These are phyloP conservation scores for Pomacea maculata DNA, from an alignment of 1,140 invertebrate genomes.

Conservation along the genomic window DNA sequence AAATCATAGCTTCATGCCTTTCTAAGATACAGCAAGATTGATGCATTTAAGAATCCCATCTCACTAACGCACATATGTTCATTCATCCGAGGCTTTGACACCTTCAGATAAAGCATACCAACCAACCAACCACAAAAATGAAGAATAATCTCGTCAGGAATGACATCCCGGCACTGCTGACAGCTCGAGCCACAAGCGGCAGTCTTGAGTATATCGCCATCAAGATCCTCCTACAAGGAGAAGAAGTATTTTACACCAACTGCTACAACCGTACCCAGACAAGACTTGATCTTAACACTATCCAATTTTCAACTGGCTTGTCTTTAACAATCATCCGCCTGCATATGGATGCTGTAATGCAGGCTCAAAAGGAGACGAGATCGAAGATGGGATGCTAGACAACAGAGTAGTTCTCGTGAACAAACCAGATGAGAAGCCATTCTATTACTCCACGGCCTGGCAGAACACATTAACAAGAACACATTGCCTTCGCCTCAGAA, in stretches of 20 bases:
- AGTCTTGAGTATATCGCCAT: background rate
- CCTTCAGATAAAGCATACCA: background rate
- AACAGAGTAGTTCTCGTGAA: too few species aligned
- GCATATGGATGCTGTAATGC: background rate
- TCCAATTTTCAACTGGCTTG: background rate
- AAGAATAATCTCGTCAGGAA: background rate
- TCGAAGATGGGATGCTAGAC: too few species aligned
- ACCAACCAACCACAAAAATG: background rate
- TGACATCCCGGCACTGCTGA: too few species aligned
- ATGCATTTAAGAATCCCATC: background rate
- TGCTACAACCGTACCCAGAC: background rate
- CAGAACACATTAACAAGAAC: too few species aligned
- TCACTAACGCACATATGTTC: background rate
- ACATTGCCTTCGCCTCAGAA: too few species aligned
- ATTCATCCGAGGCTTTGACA: slow-evolving; percentile 1
- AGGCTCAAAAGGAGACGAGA: too few species aligned
- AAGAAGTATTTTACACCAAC: background rate
- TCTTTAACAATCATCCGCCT: background rate
- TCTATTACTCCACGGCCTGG: too few species aligned
- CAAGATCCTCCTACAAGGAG: slow-evolving; percentile 1
- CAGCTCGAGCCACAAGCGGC: too few species aligned
- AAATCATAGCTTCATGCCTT: background rate
- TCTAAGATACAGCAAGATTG: background rate
- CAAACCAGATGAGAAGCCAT: too few species aligned
- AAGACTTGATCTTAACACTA: background rate